phyloP scores from a whole-genome alignment of 2,113 vertebrate species.

The Bagarius yarrelli region DNA sequence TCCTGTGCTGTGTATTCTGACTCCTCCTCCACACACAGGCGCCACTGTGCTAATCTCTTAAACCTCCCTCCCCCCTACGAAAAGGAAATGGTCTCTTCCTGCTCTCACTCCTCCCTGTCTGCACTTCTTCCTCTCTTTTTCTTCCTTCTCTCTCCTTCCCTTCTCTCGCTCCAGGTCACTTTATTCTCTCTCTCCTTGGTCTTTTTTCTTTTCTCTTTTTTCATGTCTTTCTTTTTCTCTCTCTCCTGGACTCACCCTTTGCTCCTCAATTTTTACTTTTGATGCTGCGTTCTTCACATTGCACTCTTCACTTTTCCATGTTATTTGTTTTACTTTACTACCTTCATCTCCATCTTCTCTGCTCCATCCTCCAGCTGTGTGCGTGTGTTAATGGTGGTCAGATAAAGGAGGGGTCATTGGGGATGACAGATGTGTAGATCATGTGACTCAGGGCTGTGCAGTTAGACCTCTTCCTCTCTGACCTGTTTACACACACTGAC shows the following conservation, averaged over 20 bases:
- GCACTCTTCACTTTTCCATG: background rate
- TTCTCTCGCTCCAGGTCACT: constrained; percentile 1
- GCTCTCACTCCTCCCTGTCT: constrained; percentile 69
- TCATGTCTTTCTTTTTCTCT: background rate
- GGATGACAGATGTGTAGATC: constrained; percentile 36
- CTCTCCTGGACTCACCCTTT: too few relatives aligned
- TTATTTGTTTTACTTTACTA: background rate
- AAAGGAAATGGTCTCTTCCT: constrained; percentile 76
- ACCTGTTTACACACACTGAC: constrained; percentile 49
- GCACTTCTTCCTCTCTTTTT: constrained; percentile 63
- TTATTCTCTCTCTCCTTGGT: constrained; percentile 12
- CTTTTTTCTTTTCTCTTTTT: background rate
- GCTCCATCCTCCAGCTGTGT: background rate
- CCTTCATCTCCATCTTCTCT: constrained; percentile 4
- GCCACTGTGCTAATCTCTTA: constrained; percentile 74
- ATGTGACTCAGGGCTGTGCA: constrained; percentile 47
- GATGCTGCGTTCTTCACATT: constrained; percentile 25
- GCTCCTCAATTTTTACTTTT: too few relatives aligned
- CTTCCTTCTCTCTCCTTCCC: background rate
- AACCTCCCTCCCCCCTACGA: constrained; percentile 56
- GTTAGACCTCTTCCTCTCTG: constrained; percentile 53
- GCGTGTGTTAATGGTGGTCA: constrained; percentile 45
- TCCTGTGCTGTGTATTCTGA: constrained; percentile 69
- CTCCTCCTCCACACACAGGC: constrained; percentile 63
- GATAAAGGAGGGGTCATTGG: constrained; percentile 43